Evolutionary conservation across 1,140 invertebrate species (phyloP).

Genomic region (Aphidius ervi): DNA sequence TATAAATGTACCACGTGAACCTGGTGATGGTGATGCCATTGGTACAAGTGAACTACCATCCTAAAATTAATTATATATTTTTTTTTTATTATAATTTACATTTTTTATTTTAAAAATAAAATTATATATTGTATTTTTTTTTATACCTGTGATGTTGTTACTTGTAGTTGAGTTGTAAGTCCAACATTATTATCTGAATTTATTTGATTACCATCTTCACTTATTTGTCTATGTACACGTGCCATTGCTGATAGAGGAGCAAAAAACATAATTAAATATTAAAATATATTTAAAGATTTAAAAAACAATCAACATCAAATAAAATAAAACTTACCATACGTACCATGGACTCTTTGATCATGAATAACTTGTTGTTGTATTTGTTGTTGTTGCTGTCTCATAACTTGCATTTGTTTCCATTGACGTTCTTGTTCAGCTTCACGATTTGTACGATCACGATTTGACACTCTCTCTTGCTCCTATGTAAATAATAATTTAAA

Average conservation of each 20-base stretch:
- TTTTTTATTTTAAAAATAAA: conserved; percentile 14
- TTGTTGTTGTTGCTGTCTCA: conserved; percentile 74
- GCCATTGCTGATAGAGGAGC: conserved; percentile 49
- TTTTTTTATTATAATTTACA: conserved; percentile 16
- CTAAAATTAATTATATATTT: conserved; percentile 30
- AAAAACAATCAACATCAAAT: conserved; percentile 2
- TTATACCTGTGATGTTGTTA: conserved; percentile 51
- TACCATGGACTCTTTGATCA: conserved; percentile 70
- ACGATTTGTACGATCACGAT: conserved; percentile 62
- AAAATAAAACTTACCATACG: conserved; percentile 6
- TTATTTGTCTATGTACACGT: conserved; percentile 57
- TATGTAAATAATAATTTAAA: conserved; percentile 36
- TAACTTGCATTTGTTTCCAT: conserved; percentile 82
- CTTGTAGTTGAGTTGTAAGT: conserved; percentile 57
- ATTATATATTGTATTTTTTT: conserved; percentile 23
- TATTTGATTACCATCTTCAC: conserved; percentile 46
- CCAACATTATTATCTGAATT: conserved; percentile 43
- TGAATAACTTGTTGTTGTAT: conserved; percentile 76
- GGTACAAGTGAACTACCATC: conserved; percentile 47
- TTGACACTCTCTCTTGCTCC: conserved; percentile 67
- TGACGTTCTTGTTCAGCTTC: conserved; percentile 81
- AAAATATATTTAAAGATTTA: conserved; percentile 6
- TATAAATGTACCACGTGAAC: conserved; percentile 49
- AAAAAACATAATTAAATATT: neutral
- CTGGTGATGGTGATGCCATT: conserved; percentile 51